Percentiles rank a stretch among this genome's conserved stretches.
Conservation (phyloP, 2,113 vertebrate genomes). For the Brachyhypopomus gauderio region DNA sequence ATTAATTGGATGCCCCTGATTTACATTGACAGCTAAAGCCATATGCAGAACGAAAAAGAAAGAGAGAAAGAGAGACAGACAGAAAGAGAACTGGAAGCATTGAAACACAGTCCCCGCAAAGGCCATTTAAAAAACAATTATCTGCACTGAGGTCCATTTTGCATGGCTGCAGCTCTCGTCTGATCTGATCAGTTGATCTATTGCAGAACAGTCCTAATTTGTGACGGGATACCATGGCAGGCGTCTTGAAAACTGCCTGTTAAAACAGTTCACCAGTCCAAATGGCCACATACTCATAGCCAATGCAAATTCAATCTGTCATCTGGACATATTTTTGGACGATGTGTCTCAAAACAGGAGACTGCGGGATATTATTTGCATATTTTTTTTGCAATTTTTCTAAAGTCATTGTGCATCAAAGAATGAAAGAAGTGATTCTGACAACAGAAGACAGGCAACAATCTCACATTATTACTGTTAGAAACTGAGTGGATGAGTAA, state of each 20-base stretch:
- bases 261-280: constrained; percentile 43
- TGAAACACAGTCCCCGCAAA: constrained; percentile 48
- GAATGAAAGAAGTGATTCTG: constrained; percentile 11
- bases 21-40: constrained; percentile 69
- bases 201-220: constrained; percentile 46
- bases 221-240: constrained; percentile 38
- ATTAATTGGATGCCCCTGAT: constrained; percentile 69
- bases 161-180: constrained; percentile 43
- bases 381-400: constrained; percentile 40
- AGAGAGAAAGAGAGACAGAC: constrained; percentile 43
- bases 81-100: constrained; percentile 28
- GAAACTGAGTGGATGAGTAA: not conserved
- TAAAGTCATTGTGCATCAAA: constrained; percentile 15
- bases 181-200: constrained; percentile 47
- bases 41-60: constrained; percentile 44
- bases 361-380: constrained; percentile 42
- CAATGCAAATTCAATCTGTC: constrained; percentile 52
- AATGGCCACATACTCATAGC: constrained; percentile 37
- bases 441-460: not conserved
- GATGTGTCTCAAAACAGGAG: constrained; percentile 22
- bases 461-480: not conserved
- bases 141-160: constrained; percentile 50
- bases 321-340: constrained; percentile 41
- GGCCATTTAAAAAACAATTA: constrained; percentile 55
- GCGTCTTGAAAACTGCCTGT: constrained; percentile 34